These are phyloP conservation scores for Bombus turneri DNA, from an alignment of 1,140 invertebrate species.

Conservation along the genomic window DNA sequence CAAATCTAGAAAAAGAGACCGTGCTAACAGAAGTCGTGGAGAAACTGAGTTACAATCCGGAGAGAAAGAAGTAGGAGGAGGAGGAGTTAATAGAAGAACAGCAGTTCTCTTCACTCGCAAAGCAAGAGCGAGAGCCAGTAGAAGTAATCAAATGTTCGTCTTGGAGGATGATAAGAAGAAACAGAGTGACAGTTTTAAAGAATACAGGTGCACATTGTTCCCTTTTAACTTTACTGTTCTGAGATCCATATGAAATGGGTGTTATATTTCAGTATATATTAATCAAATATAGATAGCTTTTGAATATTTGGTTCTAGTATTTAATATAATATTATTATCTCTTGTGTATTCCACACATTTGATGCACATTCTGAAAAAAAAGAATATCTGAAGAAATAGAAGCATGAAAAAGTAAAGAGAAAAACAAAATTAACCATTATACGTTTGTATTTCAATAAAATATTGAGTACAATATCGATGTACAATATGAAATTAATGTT, in stretches of 20 bases:
- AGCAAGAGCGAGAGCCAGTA: conserved; percentile 83
- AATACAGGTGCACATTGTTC: conserved; percentile 79
- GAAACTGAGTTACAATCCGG: conserved; percentile 72
- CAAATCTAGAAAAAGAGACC: conserved; percentile 74
- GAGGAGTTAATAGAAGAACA: conserved; percentile 90
- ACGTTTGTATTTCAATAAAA: neutral
- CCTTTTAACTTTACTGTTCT: neutral
- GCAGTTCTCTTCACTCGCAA: conserved; percentile 93
- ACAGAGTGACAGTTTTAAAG: conserved; percentile 84
- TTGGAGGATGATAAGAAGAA: conserved; percentile 77
- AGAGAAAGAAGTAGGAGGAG: conserved; percentile 75
- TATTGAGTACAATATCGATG: neutral
- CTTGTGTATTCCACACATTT: too few species aligned
- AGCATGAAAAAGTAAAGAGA: neutral
- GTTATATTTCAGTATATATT: neutral
- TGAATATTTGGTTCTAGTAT: too few species aligned
- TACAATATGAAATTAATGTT: conserved; percentile 29
- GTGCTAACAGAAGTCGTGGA: conserved; percentile 72
- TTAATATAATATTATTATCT: neutral
- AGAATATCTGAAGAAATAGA: too few species aligned
- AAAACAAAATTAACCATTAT: neutral
- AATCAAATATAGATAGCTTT: neutral
- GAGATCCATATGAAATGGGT: neutral
- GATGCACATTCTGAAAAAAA: neutral
- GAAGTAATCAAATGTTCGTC: conserved; percentile 71